Evolutionary conservation across 2,888 invertebrate species (phyloP), one percentile per base, ranked within the genome.

Genomic region (Pachycephus smyrnensis): DNA sequence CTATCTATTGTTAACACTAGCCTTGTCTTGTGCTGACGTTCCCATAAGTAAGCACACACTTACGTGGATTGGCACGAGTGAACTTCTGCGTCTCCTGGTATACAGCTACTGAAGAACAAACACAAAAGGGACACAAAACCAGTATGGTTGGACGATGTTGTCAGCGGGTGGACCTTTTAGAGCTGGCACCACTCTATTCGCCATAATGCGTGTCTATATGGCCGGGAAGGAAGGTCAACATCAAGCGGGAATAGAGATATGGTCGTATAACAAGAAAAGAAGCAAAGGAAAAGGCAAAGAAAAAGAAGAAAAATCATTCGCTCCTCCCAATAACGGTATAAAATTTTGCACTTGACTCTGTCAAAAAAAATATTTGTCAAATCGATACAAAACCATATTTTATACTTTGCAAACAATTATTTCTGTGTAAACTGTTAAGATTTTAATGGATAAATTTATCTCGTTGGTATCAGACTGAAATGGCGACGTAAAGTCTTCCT

Each of bases 111-210:
- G 12, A 32, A 71, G 23, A 31, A 23, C 71, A 33, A 32, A 71
- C 71, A 55, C 55, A 55, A 55, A 55, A 55, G 55, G 71, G 32
- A 71, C 71, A 33, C 71, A 33, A 71, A 32, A 71, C 71, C 31
- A 6, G 71, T 71, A 33, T 33, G 71, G 31, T 71, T 33, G 31
- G 71, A 31, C 77, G 75, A 77, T 77, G 77, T 77, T 40, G 77
- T 71, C 77, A 77, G 77, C 77, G 77, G 71, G 77, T 77, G 77
- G 75, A 37, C 77, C 77, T 77, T 77, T 77, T 77, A 77, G 77
- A 75, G 77, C 71, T 75, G 75, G 75, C 77, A 77, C 69, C 77
- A 77, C 77, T 77, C 77, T 75, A 75, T 77, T 75, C 75, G 74
- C 75, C 77, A 75, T 69, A 68, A 77, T 77, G 75, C 77, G 71